Evolutionary conservation across 37 sponge, comb jelly and placozoan genomes (phyloP), one percentile per base, ranked within the genome.

Genomic region (Hexactinellida sp.): DNA sequence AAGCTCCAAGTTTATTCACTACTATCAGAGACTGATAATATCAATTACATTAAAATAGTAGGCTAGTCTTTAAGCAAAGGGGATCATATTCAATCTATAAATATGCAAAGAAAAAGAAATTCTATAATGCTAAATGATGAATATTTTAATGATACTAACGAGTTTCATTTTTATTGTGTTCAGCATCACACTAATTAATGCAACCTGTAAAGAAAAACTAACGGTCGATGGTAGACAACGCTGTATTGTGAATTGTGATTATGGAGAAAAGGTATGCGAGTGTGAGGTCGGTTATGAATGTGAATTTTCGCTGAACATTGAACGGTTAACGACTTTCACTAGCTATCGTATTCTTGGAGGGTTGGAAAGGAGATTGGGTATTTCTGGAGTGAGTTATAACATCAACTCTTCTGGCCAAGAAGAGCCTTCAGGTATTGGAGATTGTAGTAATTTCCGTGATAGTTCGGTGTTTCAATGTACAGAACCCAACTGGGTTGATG

Each of bases 401-500:
- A 63, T 63, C 3, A 63, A 63, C 13, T 5, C 19, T n/a, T 21
- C 32, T 25, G 76, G 76, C 21, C 1, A 23, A 25, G 76, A 63
- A 28, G 30, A 32, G 3, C 76, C 76, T 3, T 3, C 13, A n/a
- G 30, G 28, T 25, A 28, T 32, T 32, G 76, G 76, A 25, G 76
- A 63, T 5, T 63, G 76, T 63, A 63, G 76, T 63, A 28, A 63
- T 63, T 63, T 21, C 13, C 30, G 21, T 10, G 76, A 63, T n/a
- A 63, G 30, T 63, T 63, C 76, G 3, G 30, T n/a, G 3, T 5
- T 10, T 28, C 39, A 34, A 24, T 91, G 92, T 84, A 91, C 87
- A n/a, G 47, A 38, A 0, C 87, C 92, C 36, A 54, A 41, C 19
- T 87, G 86, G 32, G 86, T 89, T 1, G 92, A 91, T 86, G 92